These are phyloP conservation scores for Trichonephila clavipes DNA, from an alignment of 1,140 invertebrate species.

Conservation along the genomic window DNA sequence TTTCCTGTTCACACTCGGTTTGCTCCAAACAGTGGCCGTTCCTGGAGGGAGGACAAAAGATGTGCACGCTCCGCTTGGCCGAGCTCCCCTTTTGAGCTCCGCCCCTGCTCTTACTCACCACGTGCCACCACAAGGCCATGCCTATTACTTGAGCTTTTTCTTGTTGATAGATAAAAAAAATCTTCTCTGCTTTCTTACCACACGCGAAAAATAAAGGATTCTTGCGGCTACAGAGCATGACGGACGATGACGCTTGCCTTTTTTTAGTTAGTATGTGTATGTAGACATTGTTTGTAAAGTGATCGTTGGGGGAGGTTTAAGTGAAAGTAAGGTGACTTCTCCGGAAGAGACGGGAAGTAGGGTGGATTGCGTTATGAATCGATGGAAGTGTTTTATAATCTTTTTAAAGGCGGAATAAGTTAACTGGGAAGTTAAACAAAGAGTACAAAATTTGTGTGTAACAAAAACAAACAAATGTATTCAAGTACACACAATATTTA, in stretches of 20 bases:
- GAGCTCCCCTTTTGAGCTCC: not conserved
- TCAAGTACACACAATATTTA: too few relatives aligned
- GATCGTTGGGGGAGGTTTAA: not conserved
- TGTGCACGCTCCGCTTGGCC: constrained; percentile 18
- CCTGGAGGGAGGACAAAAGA: constrained; percentile 28
- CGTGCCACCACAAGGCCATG: constrained; percentile 31
- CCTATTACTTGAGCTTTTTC: not conserved
- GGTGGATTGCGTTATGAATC: too few relatives aligned
- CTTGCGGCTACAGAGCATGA: not conserved
- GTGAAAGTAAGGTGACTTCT: not conserved
- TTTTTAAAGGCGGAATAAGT: too few relatives aligned
- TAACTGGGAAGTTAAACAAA: too few relatives aligned
- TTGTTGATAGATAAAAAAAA: not conserved
- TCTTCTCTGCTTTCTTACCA: not conserved
- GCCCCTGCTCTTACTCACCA: not conserved
- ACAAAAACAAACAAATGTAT: too few relatives aligned
- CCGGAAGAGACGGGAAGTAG: not conserved
- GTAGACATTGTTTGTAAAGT: not conserved
- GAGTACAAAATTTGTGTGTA: too few relatives aligned
- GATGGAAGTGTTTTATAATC: too few relatives aligned
- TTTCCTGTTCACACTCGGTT: constrained; percentile 53
- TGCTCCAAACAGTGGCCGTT: constrained; percentile 3
- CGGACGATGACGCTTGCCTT: not conserved
- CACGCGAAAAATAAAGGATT: not conserved
- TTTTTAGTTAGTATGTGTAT: not conserved